Conservation (phyloP, 2,888 invertebrate genomes). For the Choristoneura rosaceana region DNA sequence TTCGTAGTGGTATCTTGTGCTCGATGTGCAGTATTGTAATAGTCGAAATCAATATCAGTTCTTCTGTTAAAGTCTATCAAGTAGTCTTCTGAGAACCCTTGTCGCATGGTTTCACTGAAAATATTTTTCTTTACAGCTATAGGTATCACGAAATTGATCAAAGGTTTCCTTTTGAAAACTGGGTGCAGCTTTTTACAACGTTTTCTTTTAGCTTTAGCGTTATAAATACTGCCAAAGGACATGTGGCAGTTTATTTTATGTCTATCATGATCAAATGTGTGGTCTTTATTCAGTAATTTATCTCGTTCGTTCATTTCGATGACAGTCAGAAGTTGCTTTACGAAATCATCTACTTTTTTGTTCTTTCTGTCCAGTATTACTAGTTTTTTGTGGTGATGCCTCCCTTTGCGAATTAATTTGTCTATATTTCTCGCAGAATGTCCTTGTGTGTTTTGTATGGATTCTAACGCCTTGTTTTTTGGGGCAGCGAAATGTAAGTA, state of each 20-base stretch:
- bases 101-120: neutral
- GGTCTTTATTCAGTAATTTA: neutral
- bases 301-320: neutral
- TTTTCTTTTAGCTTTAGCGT: neutral
- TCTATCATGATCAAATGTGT: neutral
- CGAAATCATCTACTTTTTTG: neutral
- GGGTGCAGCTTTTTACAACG: neutral
- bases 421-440: neutral
- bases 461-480: neutral
- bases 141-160: slow-evolving; percentile 1
- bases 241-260: neutral
- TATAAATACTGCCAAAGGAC: neutral
- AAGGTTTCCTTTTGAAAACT: neutral
- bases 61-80: neutral
- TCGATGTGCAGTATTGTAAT: neutral
- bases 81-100: neutral
- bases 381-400: neutral
- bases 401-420: neutral
- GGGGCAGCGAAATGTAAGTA: neutral
- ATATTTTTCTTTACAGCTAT: neutral
- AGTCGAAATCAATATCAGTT: neutral
- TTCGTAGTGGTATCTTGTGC: neutral
- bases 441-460: neutral
- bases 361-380: neutral
- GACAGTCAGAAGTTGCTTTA: neutral